Conservation (phyloP, 2,888 invertebrate species). For the Mythimna ferrago region DNA sequence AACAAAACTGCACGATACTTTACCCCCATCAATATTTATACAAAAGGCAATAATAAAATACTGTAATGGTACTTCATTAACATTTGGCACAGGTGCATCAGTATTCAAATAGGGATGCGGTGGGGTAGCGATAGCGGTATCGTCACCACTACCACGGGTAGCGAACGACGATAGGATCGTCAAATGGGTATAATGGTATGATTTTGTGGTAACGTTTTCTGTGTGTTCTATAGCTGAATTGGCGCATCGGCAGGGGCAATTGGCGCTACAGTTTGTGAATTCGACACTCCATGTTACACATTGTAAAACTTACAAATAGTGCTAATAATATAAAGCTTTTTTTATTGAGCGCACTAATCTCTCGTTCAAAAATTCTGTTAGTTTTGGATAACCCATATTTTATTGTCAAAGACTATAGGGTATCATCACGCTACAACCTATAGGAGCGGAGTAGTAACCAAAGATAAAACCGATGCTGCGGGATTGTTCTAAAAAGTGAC, state of each 20-base stretch:
- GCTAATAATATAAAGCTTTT: no score
- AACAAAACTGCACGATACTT: constrained; percentile 2
- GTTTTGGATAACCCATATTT: no score
- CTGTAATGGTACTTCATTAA: constrained; percentile 66
- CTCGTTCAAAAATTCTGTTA: no score
- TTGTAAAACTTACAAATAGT: no score
- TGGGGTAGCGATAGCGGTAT: constrained; percentile 57
- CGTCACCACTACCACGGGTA: constrained; percentile 49
- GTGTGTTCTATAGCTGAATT: not conserved
- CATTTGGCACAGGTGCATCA: constrained; percentile 68
- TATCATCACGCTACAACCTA: no score
- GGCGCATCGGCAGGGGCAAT: not conserved
- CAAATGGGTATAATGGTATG: not conserved
- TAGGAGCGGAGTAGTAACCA: no score
- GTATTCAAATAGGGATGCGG: constrained; percentile 66
- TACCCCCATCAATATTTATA: constrained; percentile 26
- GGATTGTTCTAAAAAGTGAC: no score
- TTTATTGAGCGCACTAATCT: no score
- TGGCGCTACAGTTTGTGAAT: not conserved
- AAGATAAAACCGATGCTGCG: no score
- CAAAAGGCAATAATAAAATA: constrained; percentile 60
- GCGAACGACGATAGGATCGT: not conserved
- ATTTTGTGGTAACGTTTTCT: not conserved
- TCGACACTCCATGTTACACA: no score
- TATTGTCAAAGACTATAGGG: no score